phyloP scores from a whole-genome alignment of 2,888 invertebrate species.

The Camponotus fellah region DNA sequence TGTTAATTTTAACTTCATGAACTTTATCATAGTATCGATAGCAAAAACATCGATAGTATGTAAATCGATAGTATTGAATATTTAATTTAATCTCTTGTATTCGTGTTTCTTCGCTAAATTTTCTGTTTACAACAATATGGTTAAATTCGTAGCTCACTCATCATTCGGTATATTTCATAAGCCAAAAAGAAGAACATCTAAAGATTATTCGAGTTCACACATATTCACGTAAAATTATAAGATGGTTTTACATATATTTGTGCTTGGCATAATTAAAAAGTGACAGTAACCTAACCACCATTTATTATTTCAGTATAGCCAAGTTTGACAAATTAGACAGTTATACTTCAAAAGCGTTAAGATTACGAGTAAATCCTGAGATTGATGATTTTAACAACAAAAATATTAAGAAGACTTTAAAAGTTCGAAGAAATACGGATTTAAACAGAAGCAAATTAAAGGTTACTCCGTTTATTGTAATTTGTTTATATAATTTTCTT shows the following conservation, averaged over 20 bases:
- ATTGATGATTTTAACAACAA: conserved; percentile 10
- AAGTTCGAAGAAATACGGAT: conserved; percentile 12
- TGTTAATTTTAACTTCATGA: background rate
- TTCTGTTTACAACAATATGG: conserved; percentile 29
- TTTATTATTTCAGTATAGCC: conserved; percentile 6
- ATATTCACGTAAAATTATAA: conserved; percentile 18
- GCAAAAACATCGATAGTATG: conserved; percentile 4
- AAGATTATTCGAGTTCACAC: conserved; percentile 14
- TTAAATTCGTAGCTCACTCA: conserved; percentile 31
- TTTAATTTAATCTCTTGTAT: conserved; percentile 11
- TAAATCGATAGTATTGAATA: background rate
- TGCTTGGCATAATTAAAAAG: background rate
- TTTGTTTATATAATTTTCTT: conserved; percentile 22
- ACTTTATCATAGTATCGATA: conserved; percentile 19
- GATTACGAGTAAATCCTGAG: background rate
- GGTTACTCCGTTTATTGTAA: conserved; percentile 20
- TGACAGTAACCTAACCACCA: background rate
- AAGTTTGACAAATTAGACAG: conserved; percentile 3
- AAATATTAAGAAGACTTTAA: background rate
- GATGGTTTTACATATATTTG: background rate
- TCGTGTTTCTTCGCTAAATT: conserved; percentile 2
- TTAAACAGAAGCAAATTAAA: conserved; percentile 30
- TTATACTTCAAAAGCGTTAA: conserved; percentile 22
- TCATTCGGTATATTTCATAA: conserved; percentile 10
- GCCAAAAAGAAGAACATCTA: background rate